These are phyloP conservation scores for Lepidurus packardi DNA, from an alignment of 1,140 invertebrate species.

Conservation along the genomic window DNA sequence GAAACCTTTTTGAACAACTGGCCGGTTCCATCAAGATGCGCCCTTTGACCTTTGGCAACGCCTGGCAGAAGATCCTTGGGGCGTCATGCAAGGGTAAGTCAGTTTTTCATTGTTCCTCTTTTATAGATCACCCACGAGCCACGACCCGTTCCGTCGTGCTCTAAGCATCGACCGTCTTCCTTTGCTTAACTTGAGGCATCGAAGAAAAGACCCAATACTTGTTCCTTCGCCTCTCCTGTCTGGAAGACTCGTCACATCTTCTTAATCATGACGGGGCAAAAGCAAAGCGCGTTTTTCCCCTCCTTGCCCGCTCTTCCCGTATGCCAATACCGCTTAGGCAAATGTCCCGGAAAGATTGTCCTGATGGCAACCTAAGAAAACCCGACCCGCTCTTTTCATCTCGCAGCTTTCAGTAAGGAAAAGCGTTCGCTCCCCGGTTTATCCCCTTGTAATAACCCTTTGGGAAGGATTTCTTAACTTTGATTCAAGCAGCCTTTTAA, in stretches of 20 bases:
- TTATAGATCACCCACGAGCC: conserved; percentile 1
- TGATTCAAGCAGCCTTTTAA: neutral
- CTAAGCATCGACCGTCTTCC: neutral
- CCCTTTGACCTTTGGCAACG: neutral
- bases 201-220: neutral
- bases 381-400: neutral
- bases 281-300: neutral
- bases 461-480: neutral
- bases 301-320: neutral
- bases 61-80: neutral
- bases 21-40: neutral
- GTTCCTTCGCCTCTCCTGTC: neutral
- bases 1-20: neutral
- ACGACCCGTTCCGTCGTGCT: neutral
- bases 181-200: neutral
- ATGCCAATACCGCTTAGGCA: conserved; percentile 4
- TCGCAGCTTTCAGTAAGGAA: neutral
- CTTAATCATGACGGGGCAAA: conserved; percentile 4
- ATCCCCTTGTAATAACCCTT: too few relatives aligned
- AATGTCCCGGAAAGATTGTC: conserved; percentile 8
- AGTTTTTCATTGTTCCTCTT: neutral
- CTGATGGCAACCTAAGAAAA: neutral
- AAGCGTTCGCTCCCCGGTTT: too few relatives aligned
- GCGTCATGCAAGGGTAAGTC: conserved; percentile 18
- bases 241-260: conserved; percentile 4